Conservation (phyloP, 2,888 invertebrate genomes). For the Nomada ruficornis region DNA sequence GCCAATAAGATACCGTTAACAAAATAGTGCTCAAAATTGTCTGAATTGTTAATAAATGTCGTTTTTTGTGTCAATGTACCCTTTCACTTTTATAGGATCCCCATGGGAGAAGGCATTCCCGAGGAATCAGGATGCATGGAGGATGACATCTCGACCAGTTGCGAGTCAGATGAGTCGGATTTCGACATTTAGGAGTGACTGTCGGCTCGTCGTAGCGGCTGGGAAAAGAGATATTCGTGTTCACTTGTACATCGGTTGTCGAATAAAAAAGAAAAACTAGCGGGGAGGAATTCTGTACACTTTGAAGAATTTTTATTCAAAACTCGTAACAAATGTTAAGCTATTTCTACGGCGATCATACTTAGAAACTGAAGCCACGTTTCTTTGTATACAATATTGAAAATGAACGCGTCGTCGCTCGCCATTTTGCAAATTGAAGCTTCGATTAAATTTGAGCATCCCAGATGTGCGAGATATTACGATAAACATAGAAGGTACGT, state of each 20-base stretch:
- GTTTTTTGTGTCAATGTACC: not conserved
- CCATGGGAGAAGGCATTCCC: conserved; percentile 69
- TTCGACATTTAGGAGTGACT: conserved; percentile 62
- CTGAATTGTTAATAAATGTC: not conserved
- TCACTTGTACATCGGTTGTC: conserved; percentile 6
- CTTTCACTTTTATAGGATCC: conserved; percentile 70
- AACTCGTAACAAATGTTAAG: conserved; percentile 66
- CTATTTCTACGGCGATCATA: conserved; percentile 51
- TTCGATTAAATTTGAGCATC: conserved; percentile 50
- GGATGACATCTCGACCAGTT: conserved; percentile 75
- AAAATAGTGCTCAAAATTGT: not conserved
- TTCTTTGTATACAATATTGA: conserved; percentile 33
- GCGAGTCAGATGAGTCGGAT: conserved; percentile 77
- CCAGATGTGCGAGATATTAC: conserved; percentile 1
- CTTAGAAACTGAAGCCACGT: conserved; percentile 43
- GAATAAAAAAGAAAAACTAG: conserved; percentile 26
- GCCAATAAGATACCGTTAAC: not conserved
- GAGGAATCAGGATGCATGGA: conserved; percentile 74
- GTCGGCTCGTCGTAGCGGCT: not conserved
- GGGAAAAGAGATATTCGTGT: not conserved
- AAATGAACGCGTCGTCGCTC: conserved; percentile 23
- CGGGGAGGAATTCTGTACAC: conserved; percentile 39
- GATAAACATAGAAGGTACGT: no score
- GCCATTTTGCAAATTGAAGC: conserved; percentile 18
- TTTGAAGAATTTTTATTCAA: conserved; percentile 67